Percentiles rank a stretch among this genome's conserved stretches.
These are phyloP conservation scores for Lacerta agilis DNA, from an alignment of 2,797 vertebrate species.

Conservation along the genomic window DNA sequence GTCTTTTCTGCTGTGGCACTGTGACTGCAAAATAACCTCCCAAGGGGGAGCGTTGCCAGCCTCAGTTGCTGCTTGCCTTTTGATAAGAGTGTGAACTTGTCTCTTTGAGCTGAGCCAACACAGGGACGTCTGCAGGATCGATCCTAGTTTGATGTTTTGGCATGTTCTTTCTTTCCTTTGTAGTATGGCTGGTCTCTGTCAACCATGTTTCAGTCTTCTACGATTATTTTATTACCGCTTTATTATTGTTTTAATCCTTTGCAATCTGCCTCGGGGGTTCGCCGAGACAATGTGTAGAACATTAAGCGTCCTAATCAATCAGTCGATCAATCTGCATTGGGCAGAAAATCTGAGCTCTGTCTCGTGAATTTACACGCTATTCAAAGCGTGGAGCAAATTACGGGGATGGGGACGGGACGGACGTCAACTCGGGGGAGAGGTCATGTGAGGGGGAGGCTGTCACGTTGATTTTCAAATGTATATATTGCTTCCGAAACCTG, in stretches of 20 bases:
- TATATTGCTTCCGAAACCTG: slow-evolving; percentile 4
- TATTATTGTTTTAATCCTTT: neutral
- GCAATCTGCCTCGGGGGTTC: neutral
- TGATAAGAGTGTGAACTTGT: no score
- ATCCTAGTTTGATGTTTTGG: no score
- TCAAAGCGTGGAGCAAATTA: neutral
- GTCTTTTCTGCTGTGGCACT: neutral
- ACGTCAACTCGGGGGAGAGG: neutral
- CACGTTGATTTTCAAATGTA: neutral
- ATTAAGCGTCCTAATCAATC: neutral
- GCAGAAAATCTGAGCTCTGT: neutral
- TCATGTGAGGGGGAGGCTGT: neutral
- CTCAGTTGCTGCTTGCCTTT: no score
- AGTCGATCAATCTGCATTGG: neutral
- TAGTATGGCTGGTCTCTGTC: neutral
- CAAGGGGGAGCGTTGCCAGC: neutral
- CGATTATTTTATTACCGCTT: no score
- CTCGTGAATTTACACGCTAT: neutral
- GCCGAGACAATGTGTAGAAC: neutral
- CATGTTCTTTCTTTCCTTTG: no score
- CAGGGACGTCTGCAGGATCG: neutral
- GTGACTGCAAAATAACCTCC: neutral
- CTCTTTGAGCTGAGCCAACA: neutral
- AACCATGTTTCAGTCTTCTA: no score
- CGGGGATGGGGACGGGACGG: no score